Evolutionary conservation across 2,888 invertebrate genomes (phyloP).

Genomic region (Platycheirus albimanus): DNA sequence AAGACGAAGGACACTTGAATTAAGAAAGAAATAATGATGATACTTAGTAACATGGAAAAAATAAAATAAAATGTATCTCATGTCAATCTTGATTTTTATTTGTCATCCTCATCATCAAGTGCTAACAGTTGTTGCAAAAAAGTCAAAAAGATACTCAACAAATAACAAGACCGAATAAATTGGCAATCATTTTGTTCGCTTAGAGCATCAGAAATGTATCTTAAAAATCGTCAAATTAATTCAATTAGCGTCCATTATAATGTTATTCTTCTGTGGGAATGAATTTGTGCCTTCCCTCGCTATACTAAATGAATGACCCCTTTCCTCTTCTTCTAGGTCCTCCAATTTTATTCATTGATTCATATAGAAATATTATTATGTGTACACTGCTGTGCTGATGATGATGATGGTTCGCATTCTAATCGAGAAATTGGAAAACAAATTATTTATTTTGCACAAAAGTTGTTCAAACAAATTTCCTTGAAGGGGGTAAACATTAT

Average conservation of each 20-base stretch:
- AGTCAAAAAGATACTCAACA: not conserved
- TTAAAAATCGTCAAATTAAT: conserved; percentile 59
- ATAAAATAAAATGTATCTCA: conserved; percentile 25
- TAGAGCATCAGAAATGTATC: conserved; percentile 20
- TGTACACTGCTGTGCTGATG: conserved; percentile 13
- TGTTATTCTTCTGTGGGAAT: conserved; percentile 34
- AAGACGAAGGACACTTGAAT: conserved; percentile 62
- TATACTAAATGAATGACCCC: too few species aligned
- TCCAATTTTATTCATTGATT: conserved; percentile 52
- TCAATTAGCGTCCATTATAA: conserved; percentile 67
- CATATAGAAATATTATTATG: conserved; percentile 1
- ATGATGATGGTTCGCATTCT: conserved; percentile 37
- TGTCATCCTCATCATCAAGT: conserved; percentile 10
- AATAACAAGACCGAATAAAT: conserved; percentile 28
- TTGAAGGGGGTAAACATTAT: conserved; percentile 25
- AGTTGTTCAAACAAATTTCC: conserved; percentile 64
- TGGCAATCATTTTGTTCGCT: conserved; percentile 43
- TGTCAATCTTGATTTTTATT: conserved; percentile 41
- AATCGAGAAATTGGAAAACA: conserved; percentile 70
- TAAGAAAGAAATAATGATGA: conserved; percentile 1
- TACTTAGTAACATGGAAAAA: conserved; percentile 2
- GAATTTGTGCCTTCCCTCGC: conserved; percentile 5
- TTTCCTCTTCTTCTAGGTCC: not conserved
- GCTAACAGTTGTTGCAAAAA: conserved; percentile 18
- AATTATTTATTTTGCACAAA: conserved; percentile 70